Conservation (phyloP, 2,888 invertebrate genomes). For the Sepiola atlantica region DNA sequence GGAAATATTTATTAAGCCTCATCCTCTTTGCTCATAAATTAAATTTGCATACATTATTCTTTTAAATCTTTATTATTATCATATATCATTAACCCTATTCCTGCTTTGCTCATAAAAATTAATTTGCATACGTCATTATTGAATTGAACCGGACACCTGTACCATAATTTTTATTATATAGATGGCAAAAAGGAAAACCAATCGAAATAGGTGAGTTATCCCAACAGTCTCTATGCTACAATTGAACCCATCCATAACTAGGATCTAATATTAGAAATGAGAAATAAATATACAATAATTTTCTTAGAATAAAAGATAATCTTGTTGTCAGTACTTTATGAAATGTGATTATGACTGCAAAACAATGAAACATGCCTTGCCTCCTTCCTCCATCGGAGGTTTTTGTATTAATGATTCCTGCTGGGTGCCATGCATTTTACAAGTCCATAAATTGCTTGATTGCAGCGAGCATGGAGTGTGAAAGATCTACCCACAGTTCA, state of each 20-base stretch:
- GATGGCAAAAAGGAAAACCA: too few species aligned
- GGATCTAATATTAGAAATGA: not conserved
- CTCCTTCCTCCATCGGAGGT: not conserved
- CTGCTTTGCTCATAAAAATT: too few species aligned
- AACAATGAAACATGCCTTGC: not conserved
- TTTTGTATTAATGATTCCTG: not conserved
- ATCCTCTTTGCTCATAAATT: too few species aligned
- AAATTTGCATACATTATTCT: too few species aligned
- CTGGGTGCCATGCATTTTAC: not conserved
- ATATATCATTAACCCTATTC: too few species aligned
- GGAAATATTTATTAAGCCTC: too few species aligned
- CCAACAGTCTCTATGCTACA: too few species aligned
- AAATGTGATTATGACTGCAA: not conserved
- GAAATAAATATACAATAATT: not conserved
- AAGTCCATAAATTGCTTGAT: not conserved
- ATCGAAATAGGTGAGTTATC: too few species aligned
- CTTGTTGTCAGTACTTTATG: not conserved
- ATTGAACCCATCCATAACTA: not conserved
- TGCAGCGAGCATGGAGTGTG: slow-evolving; percentile 32
- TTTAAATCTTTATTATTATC: too few species aligned
- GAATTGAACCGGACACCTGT: too few species aligned
- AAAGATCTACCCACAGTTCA: slow-evolving; percentile 22
- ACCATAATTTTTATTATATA: too few species aligned
- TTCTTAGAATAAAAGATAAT: not conserved
- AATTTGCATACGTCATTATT: too few species aligned